Evolutionary conservation across 1,140 invertebrate genomes (phyloP).

Genomic region (Temnothorax longispinosus): DNA sequence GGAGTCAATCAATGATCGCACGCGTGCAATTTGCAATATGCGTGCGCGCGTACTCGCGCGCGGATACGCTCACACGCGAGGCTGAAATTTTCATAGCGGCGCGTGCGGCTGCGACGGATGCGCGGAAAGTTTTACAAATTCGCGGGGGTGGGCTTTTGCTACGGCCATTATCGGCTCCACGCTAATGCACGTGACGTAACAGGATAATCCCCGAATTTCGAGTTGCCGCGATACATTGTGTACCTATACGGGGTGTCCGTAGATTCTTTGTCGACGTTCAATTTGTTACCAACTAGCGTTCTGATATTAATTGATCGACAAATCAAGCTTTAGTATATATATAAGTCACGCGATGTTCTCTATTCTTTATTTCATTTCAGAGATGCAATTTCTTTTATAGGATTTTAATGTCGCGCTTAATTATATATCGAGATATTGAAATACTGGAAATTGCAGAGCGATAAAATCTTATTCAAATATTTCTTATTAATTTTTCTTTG

Average conservation of each 20-base stretch:
- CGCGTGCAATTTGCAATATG: slow-evolving; percentile 45
- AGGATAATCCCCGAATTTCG: slow-evolving; percentile 75
- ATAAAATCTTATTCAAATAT: neutral
- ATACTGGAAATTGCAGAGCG: neutral
- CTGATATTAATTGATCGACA: neutral
- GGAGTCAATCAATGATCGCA: slow-evolving; percentile 58
- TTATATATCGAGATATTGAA: neutral
- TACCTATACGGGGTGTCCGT: slow-evolving; percentile 45
- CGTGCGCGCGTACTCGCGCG: slow-evolving; percentile 16
- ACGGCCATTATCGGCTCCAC: slow-evolving; percentile 76
- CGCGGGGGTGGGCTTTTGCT: slow-evolving; percentile 70
- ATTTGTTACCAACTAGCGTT: neutral
- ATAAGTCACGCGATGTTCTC: neutral
- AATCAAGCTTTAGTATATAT: neutral
- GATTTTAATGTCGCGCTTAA: neutral
- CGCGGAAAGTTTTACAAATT: slow-evolving; percentile 74
- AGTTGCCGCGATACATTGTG: slow-evolving; percentile 58
- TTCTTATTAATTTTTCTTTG: too few relatives aligned
- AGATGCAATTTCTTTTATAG: neutral
- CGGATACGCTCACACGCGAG: slow-evolving; percentile 39
- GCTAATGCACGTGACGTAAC: slow-evolving; percentile 78
- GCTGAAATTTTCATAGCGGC: slow-evolving; percentile 73
- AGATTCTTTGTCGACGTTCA: neutral
- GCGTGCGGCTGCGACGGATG: slow-evolving; percentile 51
- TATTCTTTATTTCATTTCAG: neutral